These are phyloP conservation scores for Eulemur albifrons DNA, from an alignment of 2,797 vertebrate genomes.

Conservation along the genomic window DNA sequence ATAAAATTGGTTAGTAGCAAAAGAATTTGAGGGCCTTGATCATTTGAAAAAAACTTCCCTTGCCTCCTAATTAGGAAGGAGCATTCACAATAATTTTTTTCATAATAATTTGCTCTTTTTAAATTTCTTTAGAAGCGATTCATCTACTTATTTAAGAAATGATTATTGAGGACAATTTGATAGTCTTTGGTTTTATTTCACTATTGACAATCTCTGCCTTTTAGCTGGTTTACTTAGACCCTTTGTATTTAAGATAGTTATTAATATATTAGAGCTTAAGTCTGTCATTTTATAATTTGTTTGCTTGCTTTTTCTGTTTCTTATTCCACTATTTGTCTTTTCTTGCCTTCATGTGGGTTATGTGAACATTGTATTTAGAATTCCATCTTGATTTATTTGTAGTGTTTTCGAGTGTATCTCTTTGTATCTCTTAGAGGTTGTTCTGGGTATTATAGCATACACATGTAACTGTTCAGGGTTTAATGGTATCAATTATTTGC, in stretches of 20 bases:
- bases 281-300: background rate
- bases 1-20: background rate
- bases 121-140: background rate
- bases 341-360: background rate
- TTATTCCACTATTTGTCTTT: background rate
- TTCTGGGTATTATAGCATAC: background rate
- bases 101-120: background rate
- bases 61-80: conserved; percentile 4
- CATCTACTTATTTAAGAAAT: background rate
- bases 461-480: background rate
- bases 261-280: background rate
- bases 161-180: background rate
- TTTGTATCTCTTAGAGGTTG: background rate
- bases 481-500: background rate
- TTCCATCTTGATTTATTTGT: background rate
- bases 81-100: background rate
- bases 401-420: background rate
- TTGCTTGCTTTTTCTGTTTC: background rate
- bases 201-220: background rate
- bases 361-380: background rate
- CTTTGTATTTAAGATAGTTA: conserved; percentile 4
- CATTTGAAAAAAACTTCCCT: background rate
- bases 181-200: background rate
- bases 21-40: background rate
- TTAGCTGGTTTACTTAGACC: background rate